Base-by-base conservation (phyloP, 2,797 vertebrate species). In the Euthynnus affinis region DNA sequence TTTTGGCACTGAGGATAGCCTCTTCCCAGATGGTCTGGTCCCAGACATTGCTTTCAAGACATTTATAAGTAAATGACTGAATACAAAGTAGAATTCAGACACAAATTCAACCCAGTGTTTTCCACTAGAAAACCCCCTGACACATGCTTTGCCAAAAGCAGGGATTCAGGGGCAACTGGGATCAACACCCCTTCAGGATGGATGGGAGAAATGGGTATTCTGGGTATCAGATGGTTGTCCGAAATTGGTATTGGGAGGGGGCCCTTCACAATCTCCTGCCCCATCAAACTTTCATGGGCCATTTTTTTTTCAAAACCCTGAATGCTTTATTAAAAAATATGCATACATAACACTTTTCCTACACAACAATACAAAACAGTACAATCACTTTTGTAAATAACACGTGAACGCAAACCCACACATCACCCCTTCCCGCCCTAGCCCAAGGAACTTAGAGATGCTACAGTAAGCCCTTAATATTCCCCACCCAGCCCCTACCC, bases 241-340 rank as follows among this genome's bases (percentile, higher is more conserved):
- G 51, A 32, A 61, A 52, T 63, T 80, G 61, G 29, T 29, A 59
- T 55, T 65, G 23, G 37, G 62, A 66, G 73, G 46, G 46, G 44
- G 44, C 15, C 52, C 23, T 56, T 71, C 49, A 42, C 62, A 75
- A 65, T 81, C 59, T 87, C 63, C 52, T 71, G 82, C 60, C 86
- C 87, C 82, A 83, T 87, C 74, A 91, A 88, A 92, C 75, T 71
- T 70, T 68, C 74, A 86, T 68, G 74, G 83, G 81, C 85, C 71
- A 78, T 81, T 81, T 61, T 71, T 76, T 90, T 93, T 88, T 89
- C 90, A 90, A 95, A 96, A 96, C 93, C 95, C 95, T 96, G 95
- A 95, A 95, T 95, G 90, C 94, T 96, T 96, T 96, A 96, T 96
- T 96, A 93, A 96, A 96, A 49, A 96, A 95, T 95, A 96, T 95